Conservation (phyloP, 2,888 invertebrate genomes). For the Conomelus anceps region DNA sequence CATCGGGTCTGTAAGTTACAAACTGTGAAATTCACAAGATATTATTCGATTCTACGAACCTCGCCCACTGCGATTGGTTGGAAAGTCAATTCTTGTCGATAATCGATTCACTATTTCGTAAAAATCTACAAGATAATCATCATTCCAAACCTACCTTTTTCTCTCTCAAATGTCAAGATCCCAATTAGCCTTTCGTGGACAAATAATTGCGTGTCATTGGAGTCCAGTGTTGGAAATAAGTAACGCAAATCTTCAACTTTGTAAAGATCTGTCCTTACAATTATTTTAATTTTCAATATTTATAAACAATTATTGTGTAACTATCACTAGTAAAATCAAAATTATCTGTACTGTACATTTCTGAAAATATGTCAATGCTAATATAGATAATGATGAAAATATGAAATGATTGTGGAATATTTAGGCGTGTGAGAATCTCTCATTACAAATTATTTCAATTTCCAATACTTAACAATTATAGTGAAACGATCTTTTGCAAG, state of each 20-base stretch:
- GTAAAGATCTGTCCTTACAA: neutral
- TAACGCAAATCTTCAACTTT: neutral
- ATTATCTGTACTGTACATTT: neutral
- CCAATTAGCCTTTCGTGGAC: neutral
- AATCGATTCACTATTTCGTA: neutral
- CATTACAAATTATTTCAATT: neutral
- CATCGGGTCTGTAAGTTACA: neutral
- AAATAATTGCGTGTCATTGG: neutral
- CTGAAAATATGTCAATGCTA: neutral
- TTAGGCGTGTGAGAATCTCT: neutral
- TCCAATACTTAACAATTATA: neutral
- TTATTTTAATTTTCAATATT: neutral
- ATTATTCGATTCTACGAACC: neutral
- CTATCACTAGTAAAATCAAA: neutral
- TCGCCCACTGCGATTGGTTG: neutral
- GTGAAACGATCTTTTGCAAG: too few species aligned
- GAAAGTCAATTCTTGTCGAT: neutral
- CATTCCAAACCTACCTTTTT: neutral
- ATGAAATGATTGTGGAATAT: neutral
- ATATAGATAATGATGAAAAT: neutral
- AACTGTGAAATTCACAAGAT: neutral
- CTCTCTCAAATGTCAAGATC: neutral
- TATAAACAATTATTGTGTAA: neutral
- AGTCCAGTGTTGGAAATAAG: neutral
- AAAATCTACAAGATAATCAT: neutral